These are phyloP conservation scores for Nannobrachium achirus DNA, from an alignment of 2,113 vertebrate genomes.

Conservation along the genomic window DNA sequence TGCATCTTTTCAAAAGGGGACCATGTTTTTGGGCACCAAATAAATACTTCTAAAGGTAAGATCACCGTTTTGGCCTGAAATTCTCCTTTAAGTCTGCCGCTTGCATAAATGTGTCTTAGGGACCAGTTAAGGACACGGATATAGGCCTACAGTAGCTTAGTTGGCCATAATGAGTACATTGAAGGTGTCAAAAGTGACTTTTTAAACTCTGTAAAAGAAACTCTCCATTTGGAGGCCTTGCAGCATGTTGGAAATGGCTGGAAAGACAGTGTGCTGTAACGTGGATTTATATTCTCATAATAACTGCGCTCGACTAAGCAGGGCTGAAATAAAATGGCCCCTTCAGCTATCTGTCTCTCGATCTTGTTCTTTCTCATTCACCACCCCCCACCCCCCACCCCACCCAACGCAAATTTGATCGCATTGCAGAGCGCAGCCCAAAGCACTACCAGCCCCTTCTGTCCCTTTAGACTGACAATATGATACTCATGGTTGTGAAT, in stretches of 20 bases:
- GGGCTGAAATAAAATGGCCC: constrained; percentile 44
- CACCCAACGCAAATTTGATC: constrained; percentile 52
- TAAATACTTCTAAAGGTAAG: too few species aligned
- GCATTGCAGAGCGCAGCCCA: constrained; percentile 49
- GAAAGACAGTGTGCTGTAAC: constrained; percentile 62
- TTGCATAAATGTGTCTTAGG: neutral
- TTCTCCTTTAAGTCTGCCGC: neutral
- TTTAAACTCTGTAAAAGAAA: constrained; percentile 58
- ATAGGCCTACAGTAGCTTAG: neutral
- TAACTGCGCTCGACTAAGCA: constrained; percentile 57
- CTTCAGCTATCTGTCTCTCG: constrained; percentile 54
- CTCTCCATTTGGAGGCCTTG: constrained; percentile 48
- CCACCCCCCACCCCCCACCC: neutral
- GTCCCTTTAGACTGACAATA: constrained; percentile 31
- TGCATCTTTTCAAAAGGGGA: too few species aligned
- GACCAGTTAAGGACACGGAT: constrained; percentile 27
- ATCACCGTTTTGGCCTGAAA: too few species aligned
- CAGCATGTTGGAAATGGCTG: constrained; percentile 56
- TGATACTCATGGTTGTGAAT: constrained; percentile 28
- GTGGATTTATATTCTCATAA: constrained; percentile 71
- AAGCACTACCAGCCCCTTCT: constrained; percentile 46
- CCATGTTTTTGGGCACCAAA: too few species aligned
- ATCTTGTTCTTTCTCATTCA: neutral
- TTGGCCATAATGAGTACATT: constrained; percentile 27
- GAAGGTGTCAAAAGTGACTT: constrained; percentile 59